These are phyloP conservation scores for Drosophila lowei DNA, from an alignment of 1,140 invertebrate genomes.

Conservation along the genomic window DNA sequence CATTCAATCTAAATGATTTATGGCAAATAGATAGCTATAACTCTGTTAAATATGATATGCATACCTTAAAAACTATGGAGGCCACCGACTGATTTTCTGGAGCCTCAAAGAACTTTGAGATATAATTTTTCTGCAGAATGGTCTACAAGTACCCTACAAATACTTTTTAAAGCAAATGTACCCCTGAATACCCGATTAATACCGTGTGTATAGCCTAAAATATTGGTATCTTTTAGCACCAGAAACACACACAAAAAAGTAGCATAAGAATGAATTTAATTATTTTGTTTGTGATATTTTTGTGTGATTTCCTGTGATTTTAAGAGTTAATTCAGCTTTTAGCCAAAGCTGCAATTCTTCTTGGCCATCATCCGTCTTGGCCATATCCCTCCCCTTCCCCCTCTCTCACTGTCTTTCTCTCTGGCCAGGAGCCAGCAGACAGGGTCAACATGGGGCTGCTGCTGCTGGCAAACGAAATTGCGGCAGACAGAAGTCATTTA, in stretches of 20 bases:
- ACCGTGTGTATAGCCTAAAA: too few species aligned
- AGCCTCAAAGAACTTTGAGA: too few species aligned
- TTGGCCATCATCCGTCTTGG: conserved; percentile 44
- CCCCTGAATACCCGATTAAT: too few species aligned
- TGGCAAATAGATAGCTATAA: too few species aligned
- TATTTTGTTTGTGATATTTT: conserved; percentile 22
- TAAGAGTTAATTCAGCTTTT: conserved; percentile 40
- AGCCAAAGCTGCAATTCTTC: conserved; percentile 54
- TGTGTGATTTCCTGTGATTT: conserved; percentile 27
- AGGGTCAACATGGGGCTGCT: conserved; percentile 39
- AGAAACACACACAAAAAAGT: neutral
- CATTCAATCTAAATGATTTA: too few species aligned
- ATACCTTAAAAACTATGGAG: too few species aligned
- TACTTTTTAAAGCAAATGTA: too few species aligned
- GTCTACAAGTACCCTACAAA: too few species aligned
- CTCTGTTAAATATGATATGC: too few species aligned
- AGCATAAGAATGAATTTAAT: conserved; percentile 29
- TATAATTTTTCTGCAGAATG: too few species aligned
- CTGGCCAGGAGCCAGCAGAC: conserved; percentile 5
- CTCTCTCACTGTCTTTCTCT: conserved; percentile 17
- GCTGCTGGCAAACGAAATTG: conserved; percentile 60
- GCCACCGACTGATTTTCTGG: too few species aligned
- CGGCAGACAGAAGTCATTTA: conserved; percentile 81
- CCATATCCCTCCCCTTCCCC: neutral
- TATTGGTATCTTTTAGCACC: too few species aligned